Evolutionary conservation across 1,140 invertebrate genomes (phyloP).

Genomic region (Meloidogyne floridensis): DNA sequence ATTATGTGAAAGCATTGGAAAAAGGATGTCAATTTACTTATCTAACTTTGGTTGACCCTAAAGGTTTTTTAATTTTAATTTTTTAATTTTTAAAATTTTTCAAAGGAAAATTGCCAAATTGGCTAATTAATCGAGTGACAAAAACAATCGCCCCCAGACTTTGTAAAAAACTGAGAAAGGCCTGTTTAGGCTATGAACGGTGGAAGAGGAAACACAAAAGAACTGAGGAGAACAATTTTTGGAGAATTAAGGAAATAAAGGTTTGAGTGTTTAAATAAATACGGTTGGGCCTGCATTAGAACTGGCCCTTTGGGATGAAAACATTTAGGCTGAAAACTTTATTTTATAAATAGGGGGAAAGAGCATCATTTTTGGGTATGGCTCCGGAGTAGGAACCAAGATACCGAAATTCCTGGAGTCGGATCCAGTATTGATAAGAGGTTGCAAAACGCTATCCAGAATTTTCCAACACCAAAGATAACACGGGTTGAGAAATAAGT

Average conservation of each 20-base stretch:
- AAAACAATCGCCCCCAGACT: slow-evolving; percentile 82
- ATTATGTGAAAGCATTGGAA: slow-evolving; percentile 69
- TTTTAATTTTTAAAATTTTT: slow-evolving; percentile 10
- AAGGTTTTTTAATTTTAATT: slow-evolving; percentile 69
- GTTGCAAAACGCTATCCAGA: too few relatives aligned
- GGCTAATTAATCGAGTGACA: slow-evolving; percentile 85
- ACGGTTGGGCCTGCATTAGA: too few relatives aligned
- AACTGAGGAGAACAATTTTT: slow-evolving; percentile 81
- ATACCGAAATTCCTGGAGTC: too few relatives aligned
- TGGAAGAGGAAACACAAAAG: slow-evolving; percentile 80
- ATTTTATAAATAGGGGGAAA: too few relatives aligned
- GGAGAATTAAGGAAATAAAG: slow-evolving; percentile 73
- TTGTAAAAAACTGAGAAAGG: slow-evolving; percentile 79
- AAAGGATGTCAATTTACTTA: slow-evolving; percentile 79
- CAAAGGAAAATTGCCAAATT: slow-evolving; percentile 77
- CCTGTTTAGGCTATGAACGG: slow-evolving; percentile 75
- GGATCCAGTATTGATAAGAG: too few relatives aligned
- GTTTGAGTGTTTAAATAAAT: background rate
- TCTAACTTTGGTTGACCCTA: slow-evolving; percentile 83
- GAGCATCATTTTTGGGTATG: too few relatives aligned
- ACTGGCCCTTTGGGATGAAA: too few relatives aligned
- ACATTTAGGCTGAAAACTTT: too few relatives aligned
- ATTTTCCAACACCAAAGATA: too few relatives aligned
- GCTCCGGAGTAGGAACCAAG: too few relatives aligned
- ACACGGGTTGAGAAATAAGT: too few relatives aligned